Evolutionary conservation across 2,797 vertebrate genomes (phyloP), one percentile per base, ranked within the genome.

Genomic region (Leptodactylus fallax): DNA sequence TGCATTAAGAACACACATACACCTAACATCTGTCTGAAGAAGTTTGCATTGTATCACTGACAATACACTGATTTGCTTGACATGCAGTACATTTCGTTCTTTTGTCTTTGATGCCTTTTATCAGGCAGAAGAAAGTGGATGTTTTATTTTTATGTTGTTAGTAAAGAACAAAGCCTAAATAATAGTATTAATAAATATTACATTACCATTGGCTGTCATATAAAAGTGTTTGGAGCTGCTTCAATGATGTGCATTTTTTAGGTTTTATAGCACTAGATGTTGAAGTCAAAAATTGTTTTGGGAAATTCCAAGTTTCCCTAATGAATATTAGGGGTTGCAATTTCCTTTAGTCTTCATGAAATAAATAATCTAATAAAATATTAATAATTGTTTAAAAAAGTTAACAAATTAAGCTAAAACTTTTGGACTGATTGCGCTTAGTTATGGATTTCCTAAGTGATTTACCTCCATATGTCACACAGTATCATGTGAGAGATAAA

Each of bases 101-200:
- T 85, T 55, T 79, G 56, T 55, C 74, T 85, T 85, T 85, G 76
- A 79, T 79, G 76, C 14, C 47, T 79, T 85, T 65, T 79, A 76
- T 79, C 58, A 85, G 16, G 10, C 14, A 69, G 47, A 67, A 85
- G 47, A 79, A 79, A 79, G 56, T n/a, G 9, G 27, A 76, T 72
- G 71, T 16, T 76, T 77, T 85, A 60, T 77, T 85, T 85, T 61
- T 63, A 45, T 85, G 83, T 84, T 84, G 82, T 85, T 85, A 17
- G 25, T 27, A 77, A 85, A 60, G 55, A 85, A 61, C 83, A 85
- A 77, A 85, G 71, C 60, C 56, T 49, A 85, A 77, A 76, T 85
- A 85, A 61, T 85, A 74, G 67, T 74, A 60, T 76, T 77, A 77
- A 85, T 76, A 85, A 85, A 85, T 76, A 49, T 76, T 85, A 63